A percentile compares a stretch with the other conserved stretches of the same genome.
These are phyloP conservation scores for Leucophenga montana DNA, from an alignment of 2,888 invertebrate species.

Conservation along the genomic window DNA sequence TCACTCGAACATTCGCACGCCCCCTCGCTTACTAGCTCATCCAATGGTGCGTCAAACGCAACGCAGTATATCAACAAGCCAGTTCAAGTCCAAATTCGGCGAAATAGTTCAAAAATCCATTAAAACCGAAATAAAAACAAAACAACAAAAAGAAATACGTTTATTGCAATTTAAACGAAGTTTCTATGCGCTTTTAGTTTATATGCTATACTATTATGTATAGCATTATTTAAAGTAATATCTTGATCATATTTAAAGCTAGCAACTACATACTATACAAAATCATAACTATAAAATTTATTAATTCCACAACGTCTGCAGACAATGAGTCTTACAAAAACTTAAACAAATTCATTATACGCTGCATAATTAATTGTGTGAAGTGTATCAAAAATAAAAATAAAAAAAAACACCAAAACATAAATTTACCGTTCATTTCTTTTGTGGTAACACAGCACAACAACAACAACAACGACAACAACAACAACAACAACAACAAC, in stretches of 20 bases:
- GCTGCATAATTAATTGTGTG: no score
- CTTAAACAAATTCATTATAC: no score
- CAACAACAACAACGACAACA: neutral
- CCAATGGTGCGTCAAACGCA: conserved; percentile 36
- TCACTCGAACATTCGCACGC: no score
- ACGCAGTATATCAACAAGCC: conserved; percentile 64
- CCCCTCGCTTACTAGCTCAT: neutral
- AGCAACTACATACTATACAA: no score
- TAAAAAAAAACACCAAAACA: conserved; percentile 35
- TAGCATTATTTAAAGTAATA: no score
- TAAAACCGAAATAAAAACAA: conserved; percentile 2
- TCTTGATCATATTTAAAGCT: no score
- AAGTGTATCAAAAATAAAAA: conserved; percentile 29
- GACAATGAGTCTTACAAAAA: no score
- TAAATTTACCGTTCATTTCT: conserved; percentile 63
- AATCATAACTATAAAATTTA: no score
- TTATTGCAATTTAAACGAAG: conserved; percentile 32
- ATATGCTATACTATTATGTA: no score
- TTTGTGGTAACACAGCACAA: conserved; percentile 35
- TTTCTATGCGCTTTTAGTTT: no score
- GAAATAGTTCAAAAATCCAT: conserved; percentile 42
- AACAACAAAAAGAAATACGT: conserved; percentile 9
- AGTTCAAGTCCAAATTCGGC: conserved; percentile 64
- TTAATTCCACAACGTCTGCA: no score
- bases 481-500: neutral